Conservation (phyloP, 2,113 vertebrate species). For the Elachura formosa region DNA sequence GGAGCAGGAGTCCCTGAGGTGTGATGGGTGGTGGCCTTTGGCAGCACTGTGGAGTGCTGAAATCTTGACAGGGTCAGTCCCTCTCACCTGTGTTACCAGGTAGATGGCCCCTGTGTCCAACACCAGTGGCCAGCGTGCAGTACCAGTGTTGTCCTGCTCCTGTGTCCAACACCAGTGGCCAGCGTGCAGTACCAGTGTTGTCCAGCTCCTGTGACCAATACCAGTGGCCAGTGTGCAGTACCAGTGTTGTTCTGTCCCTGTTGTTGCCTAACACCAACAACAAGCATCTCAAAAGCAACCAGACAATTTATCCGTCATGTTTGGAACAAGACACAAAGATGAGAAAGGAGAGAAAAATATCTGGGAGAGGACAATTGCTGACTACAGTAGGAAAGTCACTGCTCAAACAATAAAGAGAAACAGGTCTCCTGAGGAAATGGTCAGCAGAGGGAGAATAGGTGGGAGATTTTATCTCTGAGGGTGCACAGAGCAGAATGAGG, state of each 20-base stretch:
- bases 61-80: neutral
- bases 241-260: neutral
- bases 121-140: neutral
- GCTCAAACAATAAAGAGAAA: neutral
- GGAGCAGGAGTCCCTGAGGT: neutral
- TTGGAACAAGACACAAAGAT: neutral
- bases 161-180: neutral
- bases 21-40: neutral
- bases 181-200: fast-evolving
- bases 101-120: neutral
- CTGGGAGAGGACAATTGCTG: neutral
- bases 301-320: fast-evolving
- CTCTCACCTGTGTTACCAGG: neutral
- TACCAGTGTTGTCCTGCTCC: neutral
- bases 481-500: neutral
- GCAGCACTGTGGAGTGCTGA: neutral
- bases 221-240: neutral
- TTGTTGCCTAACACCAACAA: fast-evolving
- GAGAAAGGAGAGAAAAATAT: neutral
- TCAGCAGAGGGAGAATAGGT: neutral
- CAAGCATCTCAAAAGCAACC: neutral
- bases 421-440: neutral
- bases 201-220: neutral
- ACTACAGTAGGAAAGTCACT: neutral
- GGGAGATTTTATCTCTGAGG: neutral